These are phyloP conservation scores for Microcebus ravelobensis DNA, from an alignment of 2,113 vertebrate genomes.

Conservation along the genomic window DNA sequence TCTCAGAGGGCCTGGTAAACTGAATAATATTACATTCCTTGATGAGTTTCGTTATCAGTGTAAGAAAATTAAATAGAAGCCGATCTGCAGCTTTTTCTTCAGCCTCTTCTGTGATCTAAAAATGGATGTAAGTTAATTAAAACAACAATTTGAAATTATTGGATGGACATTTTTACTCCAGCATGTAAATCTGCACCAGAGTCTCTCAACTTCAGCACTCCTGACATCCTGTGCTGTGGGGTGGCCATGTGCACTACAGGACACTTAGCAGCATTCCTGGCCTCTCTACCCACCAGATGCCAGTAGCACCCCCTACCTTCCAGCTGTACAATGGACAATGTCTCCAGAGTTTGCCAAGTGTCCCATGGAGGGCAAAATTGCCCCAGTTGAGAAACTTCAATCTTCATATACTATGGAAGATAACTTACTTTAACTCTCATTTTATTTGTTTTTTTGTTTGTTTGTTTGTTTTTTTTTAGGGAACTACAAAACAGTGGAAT, in stretches of 20 bases:
- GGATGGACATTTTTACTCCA: background rate
- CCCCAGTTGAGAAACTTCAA: background rate
- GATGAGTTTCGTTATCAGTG: conserved; percentile 92
- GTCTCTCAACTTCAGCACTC: background rate
- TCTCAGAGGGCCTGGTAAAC: conserved; percentile 85
- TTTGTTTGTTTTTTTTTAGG: too few species aligned
- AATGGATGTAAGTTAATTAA: background rate
- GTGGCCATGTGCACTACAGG: background rate
- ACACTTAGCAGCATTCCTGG: too few species aligned
- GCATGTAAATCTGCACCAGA: background rate
- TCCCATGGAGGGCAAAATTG: background rate
- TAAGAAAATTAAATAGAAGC: conserved; percentile 93
- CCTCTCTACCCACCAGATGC: background rate
- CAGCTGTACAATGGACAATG: background rate
- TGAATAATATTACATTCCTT: conserved; percentile 91
- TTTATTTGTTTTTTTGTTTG: too few species aligned
- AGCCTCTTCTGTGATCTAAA: conserved; percentile 91
- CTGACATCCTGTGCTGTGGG: background rate
- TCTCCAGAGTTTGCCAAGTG: background rate
- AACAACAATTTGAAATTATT: background rate
- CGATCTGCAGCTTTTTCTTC: conserved; percentile 94
- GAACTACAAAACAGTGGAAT: too few species aligned
- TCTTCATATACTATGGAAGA: background rate
- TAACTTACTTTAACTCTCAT: background rate
- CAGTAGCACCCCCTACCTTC: too few species aligned